These are phyloP conservation scores for Scophthalmus maximus DNA, from an alignment of 2,113 vertebrate genomes.

Conservation along the genomic window DNA sequence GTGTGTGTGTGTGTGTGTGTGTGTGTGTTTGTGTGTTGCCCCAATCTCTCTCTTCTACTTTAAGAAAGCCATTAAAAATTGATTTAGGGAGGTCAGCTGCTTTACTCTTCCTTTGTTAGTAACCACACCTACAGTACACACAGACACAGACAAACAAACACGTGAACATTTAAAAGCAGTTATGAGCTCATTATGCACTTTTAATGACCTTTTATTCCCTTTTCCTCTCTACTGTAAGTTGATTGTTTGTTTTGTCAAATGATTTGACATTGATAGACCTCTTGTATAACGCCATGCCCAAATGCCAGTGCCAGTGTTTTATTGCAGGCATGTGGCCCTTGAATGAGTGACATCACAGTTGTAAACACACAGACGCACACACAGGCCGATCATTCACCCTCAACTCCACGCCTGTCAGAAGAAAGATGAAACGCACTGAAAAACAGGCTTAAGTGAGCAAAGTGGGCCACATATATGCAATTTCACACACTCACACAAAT, in stretches of 20 bases:
- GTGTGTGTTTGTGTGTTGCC: conserved; percentile 24
- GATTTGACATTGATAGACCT: conserved; percentile 4
- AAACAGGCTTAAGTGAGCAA: conserved; percentile 5
- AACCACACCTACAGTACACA: conserved; percentile 5
- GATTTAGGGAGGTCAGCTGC: conserved; percentile 55
- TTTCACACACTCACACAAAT: neutral
- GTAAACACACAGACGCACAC: conserved; percentile 7
- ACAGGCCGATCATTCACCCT: neutral
- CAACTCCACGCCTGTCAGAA: neutral
- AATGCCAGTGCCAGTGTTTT: neutral
- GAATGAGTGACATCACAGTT: too few relatives aligned
- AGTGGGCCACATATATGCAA: conserved; percentile 1
- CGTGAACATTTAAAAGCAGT: neutral
- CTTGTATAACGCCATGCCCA: neutral
- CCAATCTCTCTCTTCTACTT: conserved; percentile 39
- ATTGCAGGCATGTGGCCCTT: neutral
- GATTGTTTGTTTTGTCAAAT: conserved; percentile 6
- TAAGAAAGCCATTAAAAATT: conserved; percentile 71
- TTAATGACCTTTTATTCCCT: too few relatives aligned
- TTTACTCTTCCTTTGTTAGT: conserved; percentile 54
- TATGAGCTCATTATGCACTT: neutral
- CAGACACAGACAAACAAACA: conserved; percentile 8
- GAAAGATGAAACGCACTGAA: conserved; percentile 16
- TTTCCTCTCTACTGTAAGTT: neutral
- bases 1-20: conserved; percentile 16